Base-by-base conservation (phyloP, 1,140 invertebrate genomes). In the Anoplolepis gracilipes region DNA sequence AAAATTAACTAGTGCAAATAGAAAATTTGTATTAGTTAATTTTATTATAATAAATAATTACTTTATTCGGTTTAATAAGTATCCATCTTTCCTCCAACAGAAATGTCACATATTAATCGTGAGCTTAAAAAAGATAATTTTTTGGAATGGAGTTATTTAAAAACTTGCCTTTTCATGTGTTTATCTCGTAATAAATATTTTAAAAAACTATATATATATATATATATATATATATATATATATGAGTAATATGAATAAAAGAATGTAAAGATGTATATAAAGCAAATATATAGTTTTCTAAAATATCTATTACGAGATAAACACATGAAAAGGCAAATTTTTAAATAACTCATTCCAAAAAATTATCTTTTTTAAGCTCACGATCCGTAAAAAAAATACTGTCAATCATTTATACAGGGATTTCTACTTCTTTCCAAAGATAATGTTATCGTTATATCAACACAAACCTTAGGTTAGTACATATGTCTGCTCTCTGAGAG, bases 341-440 rank as follows among this genome's bases (percentile, higher is more conserved):
- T 46, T 46, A 16, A 13, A 6, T 33, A 64, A 61, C 36, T 42
- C 46, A 59, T 78, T 11, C 39, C 0, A 46, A 13, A 46, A 28
- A 42, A 59, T 57, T 19, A 36, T 11, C 22, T 49, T 53, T 64
- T 65, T 87, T 84, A 61, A 46, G 49, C 36, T 33, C 11, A 13
- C 1, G 13, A 42, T 39, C 13, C 10, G 46, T 49, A 49, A 8
- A 67, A 25, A 67, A 67, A 67, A n/a, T n/a, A n/a, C n/a, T n/a
- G n/a, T 36, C 84, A 22, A 59, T 11, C 57, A 81, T 67, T 85
- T 88, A 88, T 70, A 72, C 70, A 39, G 62, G n/a, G n/a, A n/a
- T n/a, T n/a, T n/a, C n/a, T n/a, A n/a, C n/a, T n/a, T n/a, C n/a
- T n/a, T n/a, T n/a, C n/a, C n/a, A n/a, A n/a, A n/a, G n/a, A n/a